Conservation (phyloP, 2,797 vertebrate species). For the Helicolenus hilgendorfi region DNA sequence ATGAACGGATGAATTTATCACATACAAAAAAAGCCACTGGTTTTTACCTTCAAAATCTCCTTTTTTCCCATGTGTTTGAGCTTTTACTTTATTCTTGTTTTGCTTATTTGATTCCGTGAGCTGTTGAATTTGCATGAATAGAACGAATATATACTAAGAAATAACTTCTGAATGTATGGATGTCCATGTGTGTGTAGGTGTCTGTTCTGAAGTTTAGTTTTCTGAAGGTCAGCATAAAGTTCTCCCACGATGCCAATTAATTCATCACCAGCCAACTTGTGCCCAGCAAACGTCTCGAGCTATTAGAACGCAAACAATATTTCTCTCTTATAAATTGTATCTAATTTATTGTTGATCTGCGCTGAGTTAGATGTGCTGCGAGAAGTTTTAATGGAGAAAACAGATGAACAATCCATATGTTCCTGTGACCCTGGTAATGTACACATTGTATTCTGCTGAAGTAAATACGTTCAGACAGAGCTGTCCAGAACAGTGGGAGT, state of each 20-base stretch:
- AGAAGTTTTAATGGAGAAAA: constrained; percentile 13
- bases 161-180: not conserved
- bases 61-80: not conserved
- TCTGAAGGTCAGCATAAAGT: constrained; percentile 50
- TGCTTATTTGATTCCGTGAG: not conserved
- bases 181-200: constrained; percentile 5
- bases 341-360: constrained; percentile 6
- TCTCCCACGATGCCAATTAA: constrained; percentile 32
- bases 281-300: not conserved
- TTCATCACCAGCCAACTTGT: not conserved
- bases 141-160: not conserved
- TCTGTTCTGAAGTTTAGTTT: not conserved
- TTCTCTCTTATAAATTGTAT: not conserved
- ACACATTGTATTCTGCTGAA: not conserved
- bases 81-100: not conserved
- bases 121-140: not conserved
- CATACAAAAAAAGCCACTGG: not conserved
- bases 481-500: not conserved
- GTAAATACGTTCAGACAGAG: not conserved
- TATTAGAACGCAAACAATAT: not conserved
- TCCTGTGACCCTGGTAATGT: constrained; percentile 14
- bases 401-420: constrained; percentile 44
- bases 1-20: too few relatives aligned
- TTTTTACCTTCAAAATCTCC: not conserved
- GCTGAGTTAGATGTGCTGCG: not conserved